Conservation (phyloP, 2,113 vertebrate genomes). For the Podiceps cristatus region DNA sequence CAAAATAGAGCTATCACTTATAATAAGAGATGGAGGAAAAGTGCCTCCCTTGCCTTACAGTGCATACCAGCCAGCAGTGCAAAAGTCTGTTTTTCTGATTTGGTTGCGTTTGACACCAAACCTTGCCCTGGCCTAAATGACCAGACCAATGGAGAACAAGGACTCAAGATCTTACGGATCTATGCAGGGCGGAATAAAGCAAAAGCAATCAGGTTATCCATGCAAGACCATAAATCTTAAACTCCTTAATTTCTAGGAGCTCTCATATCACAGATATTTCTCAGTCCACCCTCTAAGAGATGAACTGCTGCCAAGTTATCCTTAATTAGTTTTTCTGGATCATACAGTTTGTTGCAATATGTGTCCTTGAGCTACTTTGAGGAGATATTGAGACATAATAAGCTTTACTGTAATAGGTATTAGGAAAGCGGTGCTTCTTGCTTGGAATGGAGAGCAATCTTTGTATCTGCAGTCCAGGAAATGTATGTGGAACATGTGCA, state of each 20-base stretch:
- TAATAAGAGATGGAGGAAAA: background rate
- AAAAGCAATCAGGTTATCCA: background rate
- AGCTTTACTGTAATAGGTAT: background rate
- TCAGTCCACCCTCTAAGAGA: conserved; percentile 20
- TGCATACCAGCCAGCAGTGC: background rate
- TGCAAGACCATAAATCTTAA: background rate
- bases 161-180: background rate
- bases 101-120: background rate
- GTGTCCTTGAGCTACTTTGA: conserved; percentile 41
- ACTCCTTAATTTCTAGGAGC: background rate
- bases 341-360: background rate
- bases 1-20: background rate
- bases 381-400: background rate
- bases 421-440: background rate
- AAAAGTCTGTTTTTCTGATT: background rate
- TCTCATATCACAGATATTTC: conserved; percentile 2
- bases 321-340: conserved; percentile 49
- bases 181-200: background rate
- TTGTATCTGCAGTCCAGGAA: conserved; percentile 42
- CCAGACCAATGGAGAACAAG: background rate
- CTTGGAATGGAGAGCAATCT: background rate
- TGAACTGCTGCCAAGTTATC: conserved; percentile 31
- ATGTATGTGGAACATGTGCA: conserved; percentile 27
- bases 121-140: background rate
- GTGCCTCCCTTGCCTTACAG: background rate